Conservation (phyloP, 2,113 vertebrate species). For the Alethe diademata region DNA sequence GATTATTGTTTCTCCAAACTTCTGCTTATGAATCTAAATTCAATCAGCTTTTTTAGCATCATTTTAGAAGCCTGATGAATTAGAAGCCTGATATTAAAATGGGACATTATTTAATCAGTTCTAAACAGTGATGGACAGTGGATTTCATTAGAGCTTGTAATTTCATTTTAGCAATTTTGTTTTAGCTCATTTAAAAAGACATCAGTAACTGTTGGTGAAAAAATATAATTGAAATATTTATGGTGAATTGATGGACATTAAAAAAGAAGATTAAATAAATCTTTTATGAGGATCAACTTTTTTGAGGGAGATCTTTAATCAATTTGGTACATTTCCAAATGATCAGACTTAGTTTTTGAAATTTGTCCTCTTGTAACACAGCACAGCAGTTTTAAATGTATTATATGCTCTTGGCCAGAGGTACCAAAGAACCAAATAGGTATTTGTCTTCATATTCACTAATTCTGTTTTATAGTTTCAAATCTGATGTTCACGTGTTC, state of each 20-base stretch:
- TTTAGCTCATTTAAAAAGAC: slow-evolving; percentile 3
- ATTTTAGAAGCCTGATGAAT: not conserved
- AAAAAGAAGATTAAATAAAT: not conserved
- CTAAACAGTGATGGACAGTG: slow-evolving; percentile 1
- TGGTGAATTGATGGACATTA: not conserved
- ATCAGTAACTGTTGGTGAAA: not conserved
- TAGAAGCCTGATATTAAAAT: slow-evolving; percentile 18
- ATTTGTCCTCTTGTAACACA: not conserved
- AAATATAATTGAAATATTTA: slow-evolving; percentile 1
- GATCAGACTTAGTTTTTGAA: not conserved
- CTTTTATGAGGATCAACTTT: not conserved
- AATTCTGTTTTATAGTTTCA: not conserved
- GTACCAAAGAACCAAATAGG: not conserved
- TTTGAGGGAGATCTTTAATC: not conserved
- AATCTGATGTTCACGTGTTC: not conserved
- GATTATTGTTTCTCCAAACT: not conserved
- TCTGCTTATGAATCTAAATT: slow-evolving; percentile 27
- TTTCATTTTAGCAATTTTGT: not conserved
- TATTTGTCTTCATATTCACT: not conserved
- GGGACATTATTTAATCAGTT: slow-evolving; percentile 14
- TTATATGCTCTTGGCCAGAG: not conserved
- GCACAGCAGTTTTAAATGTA: not conserved
- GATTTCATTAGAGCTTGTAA: slow-evolving; percentile 35
- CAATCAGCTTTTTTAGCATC: not conserved
- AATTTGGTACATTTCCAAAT: not conserved